Percentiles rank a stretch among this genome's conserved stretches.
Evolutionary conservation across 2,113 vertebrate species (phyloP).

Genomic region (Antigone vipio): DNA sequence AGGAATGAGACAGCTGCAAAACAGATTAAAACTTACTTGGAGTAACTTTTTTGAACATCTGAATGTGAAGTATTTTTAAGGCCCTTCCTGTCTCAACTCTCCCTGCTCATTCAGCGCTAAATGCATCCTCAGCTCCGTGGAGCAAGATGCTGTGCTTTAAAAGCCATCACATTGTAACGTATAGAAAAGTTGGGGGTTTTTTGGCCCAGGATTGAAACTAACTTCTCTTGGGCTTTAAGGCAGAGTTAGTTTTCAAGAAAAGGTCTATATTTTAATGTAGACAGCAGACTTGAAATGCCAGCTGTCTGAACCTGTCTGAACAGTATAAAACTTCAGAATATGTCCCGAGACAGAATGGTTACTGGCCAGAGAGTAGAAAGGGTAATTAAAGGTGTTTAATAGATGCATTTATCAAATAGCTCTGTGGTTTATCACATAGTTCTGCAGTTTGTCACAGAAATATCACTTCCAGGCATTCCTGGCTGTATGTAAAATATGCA

Average conservation of each 20-base stretch:
- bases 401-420: background rate
- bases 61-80: background rate
- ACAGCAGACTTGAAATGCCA: background rate
- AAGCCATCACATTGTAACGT: background rate
- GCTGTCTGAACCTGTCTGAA: background rate
- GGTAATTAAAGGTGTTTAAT: conserved; percentile 3
- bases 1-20: background rate
- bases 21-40: background rate
- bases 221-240: background rate
- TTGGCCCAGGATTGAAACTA: background rate
- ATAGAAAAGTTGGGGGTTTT: background rate
- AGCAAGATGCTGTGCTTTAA: background rate
- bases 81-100: background rate
- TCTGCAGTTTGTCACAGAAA: background rate
- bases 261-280: background rate
- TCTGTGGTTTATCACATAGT: background rate
- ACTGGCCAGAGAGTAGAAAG: background rate
- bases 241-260: background rate
- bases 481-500: background rate
- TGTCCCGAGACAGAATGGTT: background rate
- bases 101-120: background rate
- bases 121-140: background rate
- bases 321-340: background rate
- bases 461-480: background rate
- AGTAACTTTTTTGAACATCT: background rate